phyloP scores from a whole-genome alignment of 2,888 invertebrate species.

The Rhagonycha lutea region DNA sequence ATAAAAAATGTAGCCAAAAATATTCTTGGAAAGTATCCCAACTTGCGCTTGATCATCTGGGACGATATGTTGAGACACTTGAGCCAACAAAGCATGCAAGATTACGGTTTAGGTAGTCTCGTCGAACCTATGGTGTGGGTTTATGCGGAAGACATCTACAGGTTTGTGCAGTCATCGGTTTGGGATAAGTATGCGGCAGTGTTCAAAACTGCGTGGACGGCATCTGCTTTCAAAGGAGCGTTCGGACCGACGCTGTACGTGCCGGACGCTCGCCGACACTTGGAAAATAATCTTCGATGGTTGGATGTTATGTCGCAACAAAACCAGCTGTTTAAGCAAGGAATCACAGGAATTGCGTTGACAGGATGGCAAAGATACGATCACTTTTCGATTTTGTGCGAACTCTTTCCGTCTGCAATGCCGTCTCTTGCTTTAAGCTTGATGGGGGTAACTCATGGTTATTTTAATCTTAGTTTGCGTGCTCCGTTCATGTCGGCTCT shows the following conservation, averaged over 20 bases:
- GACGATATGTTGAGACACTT: conserved; percentile 79
- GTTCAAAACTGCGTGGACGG: conserved; percentile 72
- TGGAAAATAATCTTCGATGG: conserved; percentile 74
- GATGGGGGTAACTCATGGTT: conserved; percentile 63
- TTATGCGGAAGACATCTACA: conserved; percentile 72
- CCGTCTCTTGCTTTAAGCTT: conserved; percentile 68
- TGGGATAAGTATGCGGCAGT: conserved; percentile 72
- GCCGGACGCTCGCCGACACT: conserved; percentile 68
- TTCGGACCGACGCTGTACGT: conserved; percentile 72
- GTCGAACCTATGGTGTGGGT: conserved; percentile 85
- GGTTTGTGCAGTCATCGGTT: conserved; percentile 56
- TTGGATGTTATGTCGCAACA: conserved; percentile 67
- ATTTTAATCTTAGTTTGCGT: conserved; percentile 61
- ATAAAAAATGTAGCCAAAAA: conserved; percentile 64
- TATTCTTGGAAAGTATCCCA: conserved; percentile 62
- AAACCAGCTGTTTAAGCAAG: conserved; percentile 57
- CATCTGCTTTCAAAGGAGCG: conserved; percentile 77
- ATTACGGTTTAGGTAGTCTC: conserved; percentile 65
- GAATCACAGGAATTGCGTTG: conserved; percentile 60
- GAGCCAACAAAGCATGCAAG: conserved; percentile 62
- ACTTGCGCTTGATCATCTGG: conserved; percentile 72
- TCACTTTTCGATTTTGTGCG: conserved; percentile 72
- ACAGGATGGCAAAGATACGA: conserved; percentile 71
- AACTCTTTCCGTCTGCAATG: conserved; percentile 66
- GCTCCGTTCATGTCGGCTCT: conserved; percentile 56